Conservation (phyloP, 2,797 vertebrate genomes). For the Euphonia xanthogaster region DNA sequence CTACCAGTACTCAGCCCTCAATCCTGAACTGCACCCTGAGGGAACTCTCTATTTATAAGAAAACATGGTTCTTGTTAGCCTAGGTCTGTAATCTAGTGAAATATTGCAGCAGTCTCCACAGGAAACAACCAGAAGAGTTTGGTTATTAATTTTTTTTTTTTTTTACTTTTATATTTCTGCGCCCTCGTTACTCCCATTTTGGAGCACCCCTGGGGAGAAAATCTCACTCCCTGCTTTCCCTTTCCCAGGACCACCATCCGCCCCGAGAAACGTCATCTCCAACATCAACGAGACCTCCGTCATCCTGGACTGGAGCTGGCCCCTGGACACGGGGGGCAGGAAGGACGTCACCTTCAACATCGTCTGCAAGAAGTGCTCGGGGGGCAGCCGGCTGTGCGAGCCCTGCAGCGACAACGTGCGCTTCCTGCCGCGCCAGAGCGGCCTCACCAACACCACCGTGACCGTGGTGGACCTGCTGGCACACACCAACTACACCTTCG, state of each 20-base stretch:
- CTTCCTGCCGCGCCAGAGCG: constrained; percentile 88
- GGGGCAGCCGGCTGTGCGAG: constrained; percentile 78
- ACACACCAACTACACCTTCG: constrained; percentile 98
- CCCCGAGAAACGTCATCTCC: constrained; percentile 95
- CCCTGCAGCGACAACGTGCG: constrained; percentile 87
- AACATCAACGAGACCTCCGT: constrained; percentile 98
- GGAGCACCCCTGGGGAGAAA: background rate
- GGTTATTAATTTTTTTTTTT: background rate
- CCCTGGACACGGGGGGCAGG: constrained; percentile 90
- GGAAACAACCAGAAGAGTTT: constrained; percentile 18
- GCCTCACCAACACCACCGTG: constrained; percentile 92
- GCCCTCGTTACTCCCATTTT: background rate
- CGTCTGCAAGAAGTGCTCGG: constrained; percentile 89
- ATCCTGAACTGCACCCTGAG: background rate
- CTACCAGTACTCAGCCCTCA: background rate
- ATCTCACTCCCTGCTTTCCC: constrained; percentile 21
- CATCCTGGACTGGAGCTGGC: constrained; percentile 98
- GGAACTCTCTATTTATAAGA: background rate
- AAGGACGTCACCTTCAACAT: constrained; percentile 93
- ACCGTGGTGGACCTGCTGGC: constrained; percentile 93
- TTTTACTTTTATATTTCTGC: background rate
- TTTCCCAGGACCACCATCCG: constrained; percentile 88
- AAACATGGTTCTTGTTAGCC: background rate
- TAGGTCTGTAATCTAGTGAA: background rate
- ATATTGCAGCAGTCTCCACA: background rate